Percentiles rank a stretch among this genome's conserved stretches.
These are phyloP conservation scores for Esox niger DNA, from an alignment of 2,113 vertebrate genomes.

Conservation along the genomic window DNA sequence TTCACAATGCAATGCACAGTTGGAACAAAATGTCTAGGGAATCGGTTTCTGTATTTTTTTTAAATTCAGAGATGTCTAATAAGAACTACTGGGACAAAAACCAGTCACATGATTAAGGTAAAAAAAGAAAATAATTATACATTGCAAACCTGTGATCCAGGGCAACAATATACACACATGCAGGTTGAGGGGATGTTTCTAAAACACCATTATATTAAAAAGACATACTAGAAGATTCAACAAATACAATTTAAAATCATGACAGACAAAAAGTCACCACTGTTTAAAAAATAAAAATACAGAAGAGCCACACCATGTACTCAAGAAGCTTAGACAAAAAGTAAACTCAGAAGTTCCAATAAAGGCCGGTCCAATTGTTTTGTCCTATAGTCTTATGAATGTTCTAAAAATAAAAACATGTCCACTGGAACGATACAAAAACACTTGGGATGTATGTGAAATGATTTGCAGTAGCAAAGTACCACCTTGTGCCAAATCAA, in stretches of 20 bases:
- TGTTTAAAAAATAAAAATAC: not conserved
- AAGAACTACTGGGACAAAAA: slow-evolving; percentile 38
- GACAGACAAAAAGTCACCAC: not conserved
- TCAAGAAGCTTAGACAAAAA: not conserved
- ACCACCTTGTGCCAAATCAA: slow-evolving; percentile 35
- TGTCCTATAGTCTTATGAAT: not conserved
- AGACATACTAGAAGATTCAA: slow-evolving; percentile 10
- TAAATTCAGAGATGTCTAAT: not conserved
- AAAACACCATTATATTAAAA: not conserved
- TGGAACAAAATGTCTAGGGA: slow-evolving; percentile 4
- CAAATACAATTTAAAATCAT: slow-evolving; percentile 22
- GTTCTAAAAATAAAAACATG: not conserved
- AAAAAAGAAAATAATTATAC: slow-evolving; percentile 29
- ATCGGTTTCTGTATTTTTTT: too few species aligned
- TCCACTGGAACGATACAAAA: not conserved
- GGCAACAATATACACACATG: not conserved
- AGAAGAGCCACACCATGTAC: slow-evolving; percentile 1
- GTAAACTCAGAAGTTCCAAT: not conserved
- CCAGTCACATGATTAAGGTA: not conserved
- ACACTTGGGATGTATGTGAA: not conserved
- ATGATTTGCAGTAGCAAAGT: slow-evolving; percentile 15
- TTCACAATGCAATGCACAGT: not conserved
- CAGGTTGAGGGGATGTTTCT: too few species aligned
- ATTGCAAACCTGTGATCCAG: not conserved
- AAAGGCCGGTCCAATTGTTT: not conserved